Percentiles rank a stretch among this genome's conserved stretches.
Evolutionary conservation across 2,888 invertebrate species (phyloP).

Genomic region (Epirrhoe alternata): DNA sequence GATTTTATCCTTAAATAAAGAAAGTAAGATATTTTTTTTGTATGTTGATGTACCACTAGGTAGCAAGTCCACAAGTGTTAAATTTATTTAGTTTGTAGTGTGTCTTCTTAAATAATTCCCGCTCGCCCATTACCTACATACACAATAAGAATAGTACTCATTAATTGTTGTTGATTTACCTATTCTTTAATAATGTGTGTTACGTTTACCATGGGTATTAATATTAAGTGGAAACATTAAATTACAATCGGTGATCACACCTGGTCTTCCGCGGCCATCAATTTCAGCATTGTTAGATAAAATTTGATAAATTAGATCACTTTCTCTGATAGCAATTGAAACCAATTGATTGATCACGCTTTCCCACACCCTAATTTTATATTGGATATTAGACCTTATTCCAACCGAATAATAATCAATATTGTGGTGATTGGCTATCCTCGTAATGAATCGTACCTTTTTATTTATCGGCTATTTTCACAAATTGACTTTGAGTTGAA

Average conservation of each 20-base stretch:
- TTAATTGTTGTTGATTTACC: no score
- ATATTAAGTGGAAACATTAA: conserved; percentile 36
- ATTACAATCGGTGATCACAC: conserved; percentile 48
- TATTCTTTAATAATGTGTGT: not conserved
- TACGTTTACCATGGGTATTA: not conserved
- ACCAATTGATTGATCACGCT: conserved; percentile 57
- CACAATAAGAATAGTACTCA: no score
- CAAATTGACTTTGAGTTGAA: conserved; percentile 34
- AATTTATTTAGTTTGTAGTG: no score
- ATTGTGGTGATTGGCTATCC: conserved; percentile 10
- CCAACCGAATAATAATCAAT: conserved; percentile 11
- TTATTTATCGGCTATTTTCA: conserved; percentile 46
- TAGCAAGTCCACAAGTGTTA: no score
- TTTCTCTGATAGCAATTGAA: conserved; percentile 57
- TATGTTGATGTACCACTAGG: no score
- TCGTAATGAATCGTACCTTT: conserved; percentile 42
- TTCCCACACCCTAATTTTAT: conserved; percentile 30
- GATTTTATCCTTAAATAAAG: no score
- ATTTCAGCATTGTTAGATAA: conserved; percentile 52
- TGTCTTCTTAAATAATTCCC: no score
- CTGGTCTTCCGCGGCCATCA: conserved; percentile 47
- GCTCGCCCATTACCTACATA: no score
- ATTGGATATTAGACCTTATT: conserved; percentile 43
- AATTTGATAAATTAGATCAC: conserved; percentile 64
- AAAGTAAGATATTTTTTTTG: no score